phyloP scores from a whole-genome alignment of 2,888 invertebrate genomes.

The Pandemis heparana region DNA sequence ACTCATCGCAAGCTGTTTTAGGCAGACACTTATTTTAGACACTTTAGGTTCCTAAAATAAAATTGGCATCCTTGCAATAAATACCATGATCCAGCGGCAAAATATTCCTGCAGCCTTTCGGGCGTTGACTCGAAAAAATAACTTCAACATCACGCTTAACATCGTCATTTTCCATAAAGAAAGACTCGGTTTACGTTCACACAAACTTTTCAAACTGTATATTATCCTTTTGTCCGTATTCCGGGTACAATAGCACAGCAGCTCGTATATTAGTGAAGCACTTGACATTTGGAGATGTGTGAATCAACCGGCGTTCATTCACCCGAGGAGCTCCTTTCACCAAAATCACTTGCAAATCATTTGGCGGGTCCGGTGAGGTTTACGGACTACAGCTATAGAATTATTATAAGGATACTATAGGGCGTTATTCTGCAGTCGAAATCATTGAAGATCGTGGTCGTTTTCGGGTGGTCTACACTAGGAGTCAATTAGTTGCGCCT shows the following conservation, averaged over 20 bases:
- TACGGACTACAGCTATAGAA: not conserved
- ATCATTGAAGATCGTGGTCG: too few relatives aligned
- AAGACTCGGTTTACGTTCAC: not conserved
- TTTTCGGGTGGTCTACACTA: too few relatives aligned
- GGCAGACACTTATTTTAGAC: too few relatives aligned
- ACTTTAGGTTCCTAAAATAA: too few relatives aligned
- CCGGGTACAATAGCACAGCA: slow-evolving; percentile 11
- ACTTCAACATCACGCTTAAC: not conserved
- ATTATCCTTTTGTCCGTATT: slow-evolving; percentile 22
- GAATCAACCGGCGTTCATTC: slow-evolving; percentile 50
- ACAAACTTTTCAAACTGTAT: not conserved
- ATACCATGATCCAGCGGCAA: not conserved
- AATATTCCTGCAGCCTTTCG: not conserved
- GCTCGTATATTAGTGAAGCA: slow-evolving; percentile 46
- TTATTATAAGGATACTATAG: not conserved
- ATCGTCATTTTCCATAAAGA: not conserved
- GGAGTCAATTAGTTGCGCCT: too few relatives aligned
- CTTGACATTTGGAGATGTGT: slow-evolving; percentile 59
- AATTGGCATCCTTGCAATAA: not conserved
- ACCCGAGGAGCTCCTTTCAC: slow-evolving; percentile 62
- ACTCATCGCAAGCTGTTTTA: not conserved
- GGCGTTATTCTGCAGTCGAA: too few relatives aligned
- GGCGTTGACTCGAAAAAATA: not conserved
- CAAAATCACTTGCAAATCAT: slow-evolving; percentile 56
- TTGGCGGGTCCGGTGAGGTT: slow-evolving; percentile 20